Evolutionary conservation across 2,797 vertebrate species (phyloP).

Genomic region (Pseudotriccus pelzelni): DNA sequence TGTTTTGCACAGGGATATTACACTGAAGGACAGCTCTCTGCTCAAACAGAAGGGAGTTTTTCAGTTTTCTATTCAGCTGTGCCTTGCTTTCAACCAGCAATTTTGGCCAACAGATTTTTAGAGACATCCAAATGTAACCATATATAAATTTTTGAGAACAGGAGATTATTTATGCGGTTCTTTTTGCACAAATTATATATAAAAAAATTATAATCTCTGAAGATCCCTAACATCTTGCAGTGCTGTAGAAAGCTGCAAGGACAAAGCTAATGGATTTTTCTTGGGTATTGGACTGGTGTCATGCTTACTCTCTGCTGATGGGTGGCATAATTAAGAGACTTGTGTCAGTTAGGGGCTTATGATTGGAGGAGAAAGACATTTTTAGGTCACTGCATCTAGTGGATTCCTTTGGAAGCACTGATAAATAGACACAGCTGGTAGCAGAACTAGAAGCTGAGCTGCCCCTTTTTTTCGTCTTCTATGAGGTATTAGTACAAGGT

Average conservation of each 20-base stretch:
- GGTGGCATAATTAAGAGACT: constrained; percentile 1
- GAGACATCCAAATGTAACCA: not conserved
- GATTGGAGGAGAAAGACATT: constrained; percentile 14
- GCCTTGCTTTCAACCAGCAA: not conserved
- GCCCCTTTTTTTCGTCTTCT: not conserved
- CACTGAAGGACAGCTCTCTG: not conserved
- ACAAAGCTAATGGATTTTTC: not conserved
- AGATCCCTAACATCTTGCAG: not conserved
- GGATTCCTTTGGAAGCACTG: not conserved
- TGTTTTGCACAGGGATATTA: not conserved
- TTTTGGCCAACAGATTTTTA: not conserved
- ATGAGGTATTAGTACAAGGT: not conserved
- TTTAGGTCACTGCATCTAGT: not conserved
- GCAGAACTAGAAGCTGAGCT: not conserved
- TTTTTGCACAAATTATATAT: not conserved
- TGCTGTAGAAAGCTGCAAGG: not conserved
- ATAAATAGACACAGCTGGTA: not conserved
- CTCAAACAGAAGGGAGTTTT: not conserved
- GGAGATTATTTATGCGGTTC: not conserved
- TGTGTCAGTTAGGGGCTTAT: not conserved
- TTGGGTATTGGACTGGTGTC: not conserved
- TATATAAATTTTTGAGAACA: not conserved
- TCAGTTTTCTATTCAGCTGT: not conserved
- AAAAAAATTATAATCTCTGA: not conserved
- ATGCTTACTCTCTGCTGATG: not conserved